Percentiles rank a stretch among this genome's conserved stretches.
Evolutionary conservation across 2,888 invertebrate genomes (phyloP).

Genomic region (Chymomyza fuscimana): DNA sequence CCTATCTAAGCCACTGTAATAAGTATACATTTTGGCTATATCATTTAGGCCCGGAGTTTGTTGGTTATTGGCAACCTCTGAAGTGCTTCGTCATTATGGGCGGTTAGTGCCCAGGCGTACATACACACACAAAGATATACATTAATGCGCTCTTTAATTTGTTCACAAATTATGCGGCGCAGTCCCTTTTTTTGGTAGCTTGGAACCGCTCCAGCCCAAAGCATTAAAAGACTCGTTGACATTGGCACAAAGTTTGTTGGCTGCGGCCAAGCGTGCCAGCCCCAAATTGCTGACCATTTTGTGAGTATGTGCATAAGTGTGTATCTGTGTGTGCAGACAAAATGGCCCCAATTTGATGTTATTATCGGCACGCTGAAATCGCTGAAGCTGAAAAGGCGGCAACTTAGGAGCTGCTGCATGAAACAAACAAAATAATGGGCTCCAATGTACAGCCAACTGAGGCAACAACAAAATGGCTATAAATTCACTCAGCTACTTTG

Average conservation of each 20-base stretch:
- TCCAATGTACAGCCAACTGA: not conserved
- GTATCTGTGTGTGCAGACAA: constrained; percentile 8
- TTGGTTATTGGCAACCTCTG: constrained; percentile 14
- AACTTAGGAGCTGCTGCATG: not conserved
- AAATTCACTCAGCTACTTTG: constrained; percentile 53
- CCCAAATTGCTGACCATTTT: constrained; percentile 39
- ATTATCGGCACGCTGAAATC: constrained; percentile 12
- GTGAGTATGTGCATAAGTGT: not conserved
- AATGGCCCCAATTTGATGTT: constrained; percentile 37
- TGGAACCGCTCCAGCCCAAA: not conserved
- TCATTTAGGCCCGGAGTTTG: constrained; percentile 13
- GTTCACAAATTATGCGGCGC: constrained; percentile 1
- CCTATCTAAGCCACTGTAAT: constrained; percentile 27
- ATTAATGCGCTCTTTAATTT: constrained; percentile 45
- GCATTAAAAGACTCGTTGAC: constrained; percentile 21
- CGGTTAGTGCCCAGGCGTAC: constrained; percentile 1
- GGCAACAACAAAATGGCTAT: not conserved
- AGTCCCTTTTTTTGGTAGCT: not conserved
- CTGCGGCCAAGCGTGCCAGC: constrained; percentile 3
- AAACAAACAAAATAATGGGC: constrained; percentile 4
- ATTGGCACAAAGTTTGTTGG: constrained; percentile 1
- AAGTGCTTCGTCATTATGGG: not conserved
- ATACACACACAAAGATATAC: constrained; percentile 15
- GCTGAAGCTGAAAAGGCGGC: not conserved
- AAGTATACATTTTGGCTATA: constrained; percentile 15